phyloP scores from a whole-genome alignment of 2,888 invertebrate species.

The Stegana nigrithorax region DNA sequence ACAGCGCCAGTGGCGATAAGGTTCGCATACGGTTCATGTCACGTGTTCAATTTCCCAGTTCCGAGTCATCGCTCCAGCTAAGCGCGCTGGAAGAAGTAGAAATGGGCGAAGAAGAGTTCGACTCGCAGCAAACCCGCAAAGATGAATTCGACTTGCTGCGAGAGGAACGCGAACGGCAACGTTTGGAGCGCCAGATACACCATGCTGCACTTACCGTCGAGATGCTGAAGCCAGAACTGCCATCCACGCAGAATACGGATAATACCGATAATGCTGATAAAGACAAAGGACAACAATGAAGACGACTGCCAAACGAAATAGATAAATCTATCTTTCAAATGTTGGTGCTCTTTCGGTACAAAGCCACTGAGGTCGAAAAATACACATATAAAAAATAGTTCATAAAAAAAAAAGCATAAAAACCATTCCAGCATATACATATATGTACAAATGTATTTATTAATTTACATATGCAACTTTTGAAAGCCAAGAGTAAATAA shows the following conservation, averaged over 20 bases:
- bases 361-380: no score
- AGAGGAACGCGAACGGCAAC: constrained; percentile 75
- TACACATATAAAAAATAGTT: no score
- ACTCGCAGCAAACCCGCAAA: constrained; percentile 44
- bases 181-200: constrained; percentile 72
- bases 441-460: no score
- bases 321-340: no score
- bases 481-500: no score
- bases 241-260: background rate
- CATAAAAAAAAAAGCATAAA: no score
- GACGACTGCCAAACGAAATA: background rate
- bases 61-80: constrained; percentile 7
- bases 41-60: background rate
- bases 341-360: no score
- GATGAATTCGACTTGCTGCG: constrained; percentile 79
- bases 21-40: background rate
- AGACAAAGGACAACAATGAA: background rate
- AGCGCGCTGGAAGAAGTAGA: background rate
- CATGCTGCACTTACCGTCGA: constrained; percentile 44
- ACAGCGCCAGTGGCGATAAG: background rate
- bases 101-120: background rate
- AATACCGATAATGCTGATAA: background rate
- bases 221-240: constrained; percentile 40
- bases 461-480: no score
- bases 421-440: no score